Base-by-base conservation (phyloP, 92 coral and sea anemone genomes). In the Bergia puertoricense region DNA sequence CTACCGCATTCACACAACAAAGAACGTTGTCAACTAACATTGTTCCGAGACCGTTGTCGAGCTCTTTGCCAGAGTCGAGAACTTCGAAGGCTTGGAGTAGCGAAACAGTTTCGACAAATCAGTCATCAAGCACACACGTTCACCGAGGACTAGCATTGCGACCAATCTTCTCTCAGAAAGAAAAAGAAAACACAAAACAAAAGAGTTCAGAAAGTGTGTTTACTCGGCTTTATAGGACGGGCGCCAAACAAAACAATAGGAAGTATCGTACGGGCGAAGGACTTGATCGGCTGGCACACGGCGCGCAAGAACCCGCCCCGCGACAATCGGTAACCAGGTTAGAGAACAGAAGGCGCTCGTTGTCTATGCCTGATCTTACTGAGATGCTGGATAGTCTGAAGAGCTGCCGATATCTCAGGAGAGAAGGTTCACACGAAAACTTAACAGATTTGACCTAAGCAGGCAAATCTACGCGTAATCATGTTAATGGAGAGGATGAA, bases 321-420 rank as follows among this genome's bases (percentile, higher is more conserved):
- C 66, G 43, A 22, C 82, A 57, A 41, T 80, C 83, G 39, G 85
- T 45, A 4, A 8, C 86, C 20, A 86, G 92, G 37, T 66, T 86
- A 16, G 88, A 89, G 13, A 88, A 82, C 41, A 85, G 96, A 45
- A 90, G 98, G 41, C 80, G 96, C 36, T 95, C 98, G 11, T 43
- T 90, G 48, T 93, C 96, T 69, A 72, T 95, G 57, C 94, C 98
- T 15, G 98, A 95, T 80, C 74, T 93, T 81, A 88, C 92, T 42
- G 85, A 86, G 74, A 86, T 93, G 81, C 67, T 86, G n/a, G 92
- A 92, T 14, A 74, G 86, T 50, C 82, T 93, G 59, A 95, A 90
- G 78, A 81, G 87, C 45, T 95, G 96, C 77, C 90, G 96, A 66
- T 93, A 95, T 80, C 88, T 95, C 37, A 89, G 90, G 30, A 80